phyloP scores from a whole-genome alignment of 2,113 vertebrate genomes.

The Stegostoma tigrinum region DNA sequence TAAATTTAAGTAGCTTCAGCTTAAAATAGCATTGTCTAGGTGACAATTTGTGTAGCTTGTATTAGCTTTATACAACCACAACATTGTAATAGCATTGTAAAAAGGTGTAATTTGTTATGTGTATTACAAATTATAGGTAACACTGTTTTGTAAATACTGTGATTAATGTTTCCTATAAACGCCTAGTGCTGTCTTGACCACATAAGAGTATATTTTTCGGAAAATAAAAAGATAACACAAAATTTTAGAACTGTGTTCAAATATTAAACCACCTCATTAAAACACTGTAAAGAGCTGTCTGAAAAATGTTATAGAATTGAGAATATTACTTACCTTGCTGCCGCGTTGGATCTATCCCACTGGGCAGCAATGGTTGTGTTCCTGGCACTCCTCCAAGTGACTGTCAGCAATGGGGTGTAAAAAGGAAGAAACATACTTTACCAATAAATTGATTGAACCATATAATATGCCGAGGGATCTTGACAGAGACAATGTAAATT shows the following conservation, averaged over 20 bases:
- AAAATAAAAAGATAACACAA: background rate
- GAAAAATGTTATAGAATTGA: background rate
- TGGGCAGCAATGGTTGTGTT: slow-evolving; percentile 86
- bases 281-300: background rate
- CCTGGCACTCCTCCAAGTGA: slow-evolving; percentile 87
- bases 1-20: background rate
- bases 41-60: background rate
- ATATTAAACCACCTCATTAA: background rate
- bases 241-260: background rate
- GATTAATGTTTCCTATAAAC: background rate
- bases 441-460: too few relatives aligned
- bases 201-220: background rate
- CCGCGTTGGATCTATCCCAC: slow-evolving; percentile 91
- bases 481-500: too few relatives aligned
- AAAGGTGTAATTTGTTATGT: background rate
- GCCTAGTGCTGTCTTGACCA: background rate
- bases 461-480: too few relatives aligned
- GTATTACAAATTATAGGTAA: background rate
- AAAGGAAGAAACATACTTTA: background rate
- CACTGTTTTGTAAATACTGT: background rate
- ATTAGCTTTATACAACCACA: background rate
- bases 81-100: background rate
- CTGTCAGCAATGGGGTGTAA: slow-evolving; percentile 48
- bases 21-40: background rate
- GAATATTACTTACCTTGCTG: slow-evolving; percentile 73